phyloP scores from a whole-genome alignment of 2,888 invertebrate species.

The Tineola bisselliella region DNA sequence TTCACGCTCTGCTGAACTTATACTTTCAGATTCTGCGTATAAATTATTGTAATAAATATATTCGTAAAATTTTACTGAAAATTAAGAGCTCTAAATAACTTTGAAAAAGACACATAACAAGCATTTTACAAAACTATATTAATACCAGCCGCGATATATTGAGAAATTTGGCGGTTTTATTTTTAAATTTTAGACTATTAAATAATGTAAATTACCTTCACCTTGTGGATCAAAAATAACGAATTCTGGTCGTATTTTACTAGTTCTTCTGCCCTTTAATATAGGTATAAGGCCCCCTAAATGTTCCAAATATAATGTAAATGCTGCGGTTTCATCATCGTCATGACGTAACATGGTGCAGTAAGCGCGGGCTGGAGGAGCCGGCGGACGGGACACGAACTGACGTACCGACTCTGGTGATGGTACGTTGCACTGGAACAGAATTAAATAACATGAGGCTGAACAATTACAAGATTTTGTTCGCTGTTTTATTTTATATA shows the following conservation, averaged over 20 bases:
- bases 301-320: conserved; percentile 93
- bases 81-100: background rate
- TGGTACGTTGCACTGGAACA: conserved; percentile 89
- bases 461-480: no score
- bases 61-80: background rate
- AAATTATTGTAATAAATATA: background rate
- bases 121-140: no score
- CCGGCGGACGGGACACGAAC: conserved; percentile 92
- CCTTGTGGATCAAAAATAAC: conserved; percentile 95
- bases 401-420: conserved; percentile 86
- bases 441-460: background rate
- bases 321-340: conserved; percentile 82
- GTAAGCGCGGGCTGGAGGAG: conserved; percentile 84
- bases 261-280: conserved; percentile 93
- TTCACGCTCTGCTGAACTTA: conserved; percentile 18
- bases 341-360: conserved; percentile 98
- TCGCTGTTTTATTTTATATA: no score
- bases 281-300: conserved; percentile 96
- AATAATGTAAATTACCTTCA: conserved; percentile 63
- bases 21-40: background rate
- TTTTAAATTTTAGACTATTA: background rate
- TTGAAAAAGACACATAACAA: no score
- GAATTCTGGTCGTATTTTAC: conserved; percentile 97
- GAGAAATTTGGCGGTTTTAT: no score
- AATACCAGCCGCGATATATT: no score